Conservation (phyloP, 2,888 invertebrate genomes). For the Ormyrus nitidulus region DNA sequence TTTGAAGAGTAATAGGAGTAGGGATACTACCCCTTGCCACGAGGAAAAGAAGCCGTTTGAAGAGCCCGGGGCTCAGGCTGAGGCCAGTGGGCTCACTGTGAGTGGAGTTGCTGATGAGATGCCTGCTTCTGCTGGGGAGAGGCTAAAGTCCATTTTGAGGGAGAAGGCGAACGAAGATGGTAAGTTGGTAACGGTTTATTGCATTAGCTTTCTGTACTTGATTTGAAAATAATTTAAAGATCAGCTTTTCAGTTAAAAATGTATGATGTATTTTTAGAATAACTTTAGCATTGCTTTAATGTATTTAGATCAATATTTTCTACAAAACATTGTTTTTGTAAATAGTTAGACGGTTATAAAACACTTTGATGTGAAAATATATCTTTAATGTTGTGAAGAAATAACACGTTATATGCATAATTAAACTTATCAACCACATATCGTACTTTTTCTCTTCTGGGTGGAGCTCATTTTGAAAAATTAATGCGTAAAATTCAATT, state of each 20-base stretch:
- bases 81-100: background rate
- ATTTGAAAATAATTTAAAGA: conserved; percentile 11
- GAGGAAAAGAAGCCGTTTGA: conserved; percentile 65
- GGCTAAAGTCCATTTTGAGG: conserved; percentile 71
- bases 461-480: no score
- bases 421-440: no score
- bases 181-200: conserved; percentile 46
- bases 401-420: no score
- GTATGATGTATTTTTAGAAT: background rate
- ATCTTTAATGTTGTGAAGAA: no score
- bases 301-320: no score
- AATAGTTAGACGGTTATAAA: no score
- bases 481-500: no score
- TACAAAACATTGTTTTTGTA: no score
- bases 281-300: no score
- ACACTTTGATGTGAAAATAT: no score
- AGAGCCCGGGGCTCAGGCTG: conserved; percentile 61
- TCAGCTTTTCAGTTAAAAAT: conserved; percentile 1
- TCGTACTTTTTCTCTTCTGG: no score
- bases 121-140: conserved; percentile 63
- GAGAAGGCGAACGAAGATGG: conserved; percentile 71
- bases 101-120: conserved; percentile 59
- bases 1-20: conserved; percentile 76
- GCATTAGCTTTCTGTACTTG: background rate
- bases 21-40: conserved; percentile 70